phyloP scores from a whole-genome alignment of 2,113 vertebrate species.

The Mastomys coucha region DNA sequence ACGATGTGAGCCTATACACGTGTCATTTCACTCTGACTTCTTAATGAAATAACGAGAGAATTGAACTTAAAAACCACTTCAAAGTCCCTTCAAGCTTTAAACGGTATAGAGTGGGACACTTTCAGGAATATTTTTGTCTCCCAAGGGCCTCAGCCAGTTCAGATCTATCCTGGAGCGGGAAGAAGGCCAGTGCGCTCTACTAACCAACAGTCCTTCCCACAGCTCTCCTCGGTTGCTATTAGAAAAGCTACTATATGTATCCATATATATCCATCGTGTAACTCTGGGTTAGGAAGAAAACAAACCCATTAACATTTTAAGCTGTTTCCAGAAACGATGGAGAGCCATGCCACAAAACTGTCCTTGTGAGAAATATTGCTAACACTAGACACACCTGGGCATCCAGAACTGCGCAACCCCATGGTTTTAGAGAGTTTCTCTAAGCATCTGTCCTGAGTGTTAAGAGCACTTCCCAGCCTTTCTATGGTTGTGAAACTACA shows the following conservation, averaged over 20 bases:
- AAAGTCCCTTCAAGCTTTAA: background rate
- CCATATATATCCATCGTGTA: background rate
- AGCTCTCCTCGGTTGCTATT: background rate
- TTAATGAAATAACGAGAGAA: background rate
- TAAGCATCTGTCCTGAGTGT: rapidly evolving
- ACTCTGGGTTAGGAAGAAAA: background rate
- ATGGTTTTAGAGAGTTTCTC: background rate
- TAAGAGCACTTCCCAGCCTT: background rate
- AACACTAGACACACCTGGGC: background rate
- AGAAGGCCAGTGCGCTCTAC: background rate
- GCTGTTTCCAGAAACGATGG: background rate
- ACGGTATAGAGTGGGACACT: background rate
- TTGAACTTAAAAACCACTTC: background rate
- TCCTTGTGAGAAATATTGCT: background rate
- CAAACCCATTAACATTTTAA: background rate
- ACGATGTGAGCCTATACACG: background rate
- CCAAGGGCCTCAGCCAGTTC: background rate
- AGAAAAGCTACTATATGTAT: no score
- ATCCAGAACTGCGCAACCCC: background rate
- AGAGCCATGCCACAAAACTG: background rate
- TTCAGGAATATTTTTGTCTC: background rate
- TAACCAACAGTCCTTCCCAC: no score
- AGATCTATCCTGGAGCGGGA: background rate
- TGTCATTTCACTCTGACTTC: background rate
- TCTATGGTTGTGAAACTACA: background rate